Conservation (phyloP, 2,888 invertebrate species). For the Synergus laeviventris region DNA sequence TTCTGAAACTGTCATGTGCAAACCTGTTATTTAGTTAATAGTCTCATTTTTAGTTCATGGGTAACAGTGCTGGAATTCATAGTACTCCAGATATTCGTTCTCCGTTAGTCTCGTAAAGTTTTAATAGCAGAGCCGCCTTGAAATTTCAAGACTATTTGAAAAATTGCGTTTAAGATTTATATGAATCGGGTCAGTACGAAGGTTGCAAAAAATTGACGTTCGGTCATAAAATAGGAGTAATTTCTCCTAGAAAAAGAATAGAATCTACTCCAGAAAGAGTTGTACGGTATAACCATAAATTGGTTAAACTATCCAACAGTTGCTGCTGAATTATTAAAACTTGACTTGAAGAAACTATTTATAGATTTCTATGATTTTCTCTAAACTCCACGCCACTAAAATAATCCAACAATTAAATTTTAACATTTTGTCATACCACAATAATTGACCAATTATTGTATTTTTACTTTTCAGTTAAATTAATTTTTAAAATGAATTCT, state of each 20-base stretch:
- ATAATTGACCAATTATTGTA: too few species aligned
- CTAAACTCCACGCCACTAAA: too few species aligned
- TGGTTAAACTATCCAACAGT: neutral
- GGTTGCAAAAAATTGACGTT: neutral
- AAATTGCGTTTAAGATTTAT: neutral
- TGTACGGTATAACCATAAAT: neutral
- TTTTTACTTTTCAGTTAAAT: too few species aligned
- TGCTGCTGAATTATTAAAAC: too few species aligned
- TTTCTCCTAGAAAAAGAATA: neutral
- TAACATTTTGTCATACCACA: too few species aligned
- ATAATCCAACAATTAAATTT: too few species aligned
- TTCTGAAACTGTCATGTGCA: neutral
- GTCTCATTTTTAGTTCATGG: neutral
- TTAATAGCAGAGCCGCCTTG: neutral
- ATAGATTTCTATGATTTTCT: too few species aligned
- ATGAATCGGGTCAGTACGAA: constrained; percentile 1
- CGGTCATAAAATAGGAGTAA: neutral
- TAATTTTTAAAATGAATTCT: neutral
- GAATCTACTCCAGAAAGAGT: neutral
- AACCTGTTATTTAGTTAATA: neutral
- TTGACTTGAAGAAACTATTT: too few species aligned
- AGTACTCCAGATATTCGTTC: neutral
- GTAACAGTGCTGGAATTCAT: neutral
- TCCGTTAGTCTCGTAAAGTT: neutral
- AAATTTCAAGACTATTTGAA: neutral